Evolutionary conservation across 1,140 invertebrate genomes (phyloP).

Genomic region (Anthonomus grandis): DNA sequence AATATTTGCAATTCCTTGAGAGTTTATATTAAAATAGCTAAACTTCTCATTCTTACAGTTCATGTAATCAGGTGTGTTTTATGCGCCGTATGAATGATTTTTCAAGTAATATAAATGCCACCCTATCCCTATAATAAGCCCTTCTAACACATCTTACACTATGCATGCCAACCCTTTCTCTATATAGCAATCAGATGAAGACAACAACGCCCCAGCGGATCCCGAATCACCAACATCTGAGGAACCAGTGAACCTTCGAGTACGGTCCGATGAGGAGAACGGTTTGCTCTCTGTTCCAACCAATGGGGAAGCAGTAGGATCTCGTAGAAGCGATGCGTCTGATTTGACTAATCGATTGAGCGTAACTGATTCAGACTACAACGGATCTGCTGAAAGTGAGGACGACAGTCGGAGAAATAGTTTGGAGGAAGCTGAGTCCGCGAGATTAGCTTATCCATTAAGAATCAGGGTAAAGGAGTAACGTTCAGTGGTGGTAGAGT

Average conservation of each 20-base stretch:
- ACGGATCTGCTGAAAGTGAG: constrained; percentile 43
- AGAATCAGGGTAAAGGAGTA: no score
- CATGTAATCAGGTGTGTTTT: no score
- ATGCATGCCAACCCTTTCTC: no score
- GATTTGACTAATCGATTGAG: constrained; percentile 12
- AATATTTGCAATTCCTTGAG: no score
- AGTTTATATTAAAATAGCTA: no score
- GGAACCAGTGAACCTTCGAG: not conserved
- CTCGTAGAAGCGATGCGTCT: constrained; percentile 15
- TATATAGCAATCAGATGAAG: constrained; percentile 15
- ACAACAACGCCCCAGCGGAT: not conserved
- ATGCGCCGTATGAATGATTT: no score
- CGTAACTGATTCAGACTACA: constrained; percentile 43
- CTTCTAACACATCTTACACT: not conserved
- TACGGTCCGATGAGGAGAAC: not conserved
- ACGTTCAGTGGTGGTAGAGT: no score
- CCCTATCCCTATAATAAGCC: not conserved
- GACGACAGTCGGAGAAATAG: constrained; percentile 34
- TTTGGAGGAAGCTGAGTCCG: constrained; percentile 20
- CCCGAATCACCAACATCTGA: not conserved
- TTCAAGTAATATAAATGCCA: no score
- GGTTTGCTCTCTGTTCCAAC: not conserved
- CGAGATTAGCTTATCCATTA: no score
- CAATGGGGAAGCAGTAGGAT: not conserved
- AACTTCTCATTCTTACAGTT: no score